phyloP scores from a whole-genome alignment of 2,888 invertebrate species.

The Sesamia inferens region DNA sequence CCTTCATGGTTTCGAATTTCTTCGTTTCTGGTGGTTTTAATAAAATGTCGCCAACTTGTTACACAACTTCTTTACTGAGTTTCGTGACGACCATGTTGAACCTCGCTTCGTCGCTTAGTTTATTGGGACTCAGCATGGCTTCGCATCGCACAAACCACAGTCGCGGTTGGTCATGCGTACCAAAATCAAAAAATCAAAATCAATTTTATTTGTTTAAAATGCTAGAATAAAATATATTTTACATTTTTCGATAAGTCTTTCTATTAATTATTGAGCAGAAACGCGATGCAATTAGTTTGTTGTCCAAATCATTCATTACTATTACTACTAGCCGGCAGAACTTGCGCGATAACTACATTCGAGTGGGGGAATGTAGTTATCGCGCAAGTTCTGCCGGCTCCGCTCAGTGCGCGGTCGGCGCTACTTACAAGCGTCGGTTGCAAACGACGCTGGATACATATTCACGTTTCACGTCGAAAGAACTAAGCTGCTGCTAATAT shows the following conservation, averaged over 20 bases:
- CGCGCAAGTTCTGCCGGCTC: constrained; percentile 1
- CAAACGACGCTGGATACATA: constrained; percentile 5
- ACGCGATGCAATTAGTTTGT: constrained; percentile 35
- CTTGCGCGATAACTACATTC: no score
- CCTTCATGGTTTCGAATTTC: no score
- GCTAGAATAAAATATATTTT: not conserved
- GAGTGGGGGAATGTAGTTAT: constrained; percentile 19
- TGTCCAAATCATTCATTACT: constrained; percentile 9
- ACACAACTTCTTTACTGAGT: no score
- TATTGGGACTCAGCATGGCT: no score
- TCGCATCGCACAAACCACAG: no score
- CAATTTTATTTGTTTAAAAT: no score
- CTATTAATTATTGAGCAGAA: constrained; percentile 10
- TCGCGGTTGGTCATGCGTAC: no score
- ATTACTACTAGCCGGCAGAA: not conserved
- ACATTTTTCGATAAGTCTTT: not conserved
- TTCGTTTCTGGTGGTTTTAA: no score
- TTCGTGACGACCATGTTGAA: no score
- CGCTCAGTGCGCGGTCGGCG: not conserved
- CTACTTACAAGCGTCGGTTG: not conserved
- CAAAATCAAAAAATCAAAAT: no score
- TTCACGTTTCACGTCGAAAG: constrained; percentile 14
- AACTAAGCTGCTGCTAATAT: constrained; percentile 9
- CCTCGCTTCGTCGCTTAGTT: no score
- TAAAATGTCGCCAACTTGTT: no score